These are phyloP conservation scores for Dynastes hyllus DNA, from an alignment of 2,888 invertebrate species.

Conservation along the genomic window DNA sequence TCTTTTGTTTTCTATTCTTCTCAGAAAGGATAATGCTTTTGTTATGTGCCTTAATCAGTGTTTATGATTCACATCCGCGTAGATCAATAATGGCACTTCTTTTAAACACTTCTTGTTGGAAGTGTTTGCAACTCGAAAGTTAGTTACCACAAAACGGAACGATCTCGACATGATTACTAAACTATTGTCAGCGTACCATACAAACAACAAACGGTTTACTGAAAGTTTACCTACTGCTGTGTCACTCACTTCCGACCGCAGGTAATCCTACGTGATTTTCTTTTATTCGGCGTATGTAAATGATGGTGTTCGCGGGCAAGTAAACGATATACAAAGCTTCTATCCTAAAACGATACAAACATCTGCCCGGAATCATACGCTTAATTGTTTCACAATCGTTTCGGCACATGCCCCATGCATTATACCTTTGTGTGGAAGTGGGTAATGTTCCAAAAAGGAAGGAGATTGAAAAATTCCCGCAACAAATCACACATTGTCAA, in stretches of 20 bases:
- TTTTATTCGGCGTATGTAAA: slow-evolving; percentile 31
- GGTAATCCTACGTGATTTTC: slow-evolving; percentile 37
- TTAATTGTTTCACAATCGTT: slow-evolving; percentile 49
- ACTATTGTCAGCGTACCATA: slow-evolving; percentile 19
- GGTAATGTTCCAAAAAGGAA: slow-evolving; percentile 36
- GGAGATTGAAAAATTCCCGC: slow-evolving; percentile 44
- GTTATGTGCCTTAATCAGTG: too few relatives aligned
- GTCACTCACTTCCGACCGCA: slow-evolving; percentile 33
- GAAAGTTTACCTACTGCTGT: not conserved
- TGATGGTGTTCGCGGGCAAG: slow-evolving; percentile 37
- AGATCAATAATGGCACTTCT: too few relatives aligned
- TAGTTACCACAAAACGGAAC: slow-evolving; percentile 8
- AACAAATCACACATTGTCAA: slow-evolving; percentile 49
- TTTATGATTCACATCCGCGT: too few relatives aligned
- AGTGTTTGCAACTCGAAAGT: not conserved
- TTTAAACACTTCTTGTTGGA: not conserved
- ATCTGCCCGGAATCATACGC: slow-evolving; percentile 44
- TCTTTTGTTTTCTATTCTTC: too few relatives aligned
- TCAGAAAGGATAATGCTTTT: too few relatives aligned
- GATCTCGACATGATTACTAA: slow-evolving; percentile 18
- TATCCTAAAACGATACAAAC: slow-evolving; percentile 6
- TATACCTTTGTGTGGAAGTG: slow-evolving; percentile 23
- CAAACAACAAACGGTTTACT: not conserved
- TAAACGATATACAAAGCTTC: slow-evolving; percentile 23
- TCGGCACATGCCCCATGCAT: slow-evolving; percentile 45